These are phyloP conservation scores for Sphenodon punctatus DNA, from an alignment of 2,797 vertebrate genomes.

Conservation along the genomic window DNA sequence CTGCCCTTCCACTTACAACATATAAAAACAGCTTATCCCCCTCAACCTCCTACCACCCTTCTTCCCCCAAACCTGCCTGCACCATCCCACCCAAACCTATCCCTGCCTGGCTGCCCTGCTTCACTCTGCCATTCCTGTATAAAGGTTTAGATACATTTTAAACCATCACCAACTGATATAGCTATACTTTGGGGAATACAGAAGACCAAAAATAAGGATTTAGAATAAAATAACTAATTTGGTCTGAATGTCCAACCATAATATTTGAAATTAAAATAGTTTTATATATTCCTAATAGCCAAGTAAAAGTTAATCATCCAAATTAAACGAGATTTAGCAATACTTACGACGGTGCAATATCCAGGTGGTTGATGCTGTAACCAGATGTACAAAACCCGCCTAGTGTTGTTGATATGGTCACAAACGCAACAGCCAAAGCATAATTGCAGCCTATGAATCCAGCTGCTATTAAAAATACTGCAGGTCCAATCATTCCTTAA, in stretches of 20 bases:
- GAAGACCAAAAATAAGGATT: no score
- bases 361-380: conserved; percentile 96
- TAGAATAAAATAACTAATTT: no score
- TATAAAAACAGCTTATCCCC: no score
- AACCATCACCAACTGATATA: no score
- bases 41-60: no score
- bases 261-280: background rate
- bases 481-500: conserved; percentile 92
- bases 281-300: no score
- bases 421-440: conserved; percentile 86
- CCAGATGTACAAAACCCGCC: conserved; percentile 92
- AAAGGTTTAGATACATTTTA: no score
- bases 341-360: conserved; percentile 97
- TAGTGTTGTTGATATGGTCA: conserved; percentile 91
- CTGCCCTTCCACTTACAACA: background rate
- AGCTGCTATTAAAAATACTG: conserved; percentile 88
- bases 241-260: background rate
- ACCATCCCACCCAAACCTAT: no score
- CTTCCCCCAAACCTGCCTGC: no score
- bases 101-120: no score
- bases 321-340: background rate
- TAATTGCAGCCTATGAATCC: conserved; percentile 92
- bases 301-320: background rate
- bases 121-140: no score
- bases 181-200: no score